phyloP scores from a whole-genome alignment of 1,140 invertebrate genomes.

The Polypedilum vanderplanki region DNA sequence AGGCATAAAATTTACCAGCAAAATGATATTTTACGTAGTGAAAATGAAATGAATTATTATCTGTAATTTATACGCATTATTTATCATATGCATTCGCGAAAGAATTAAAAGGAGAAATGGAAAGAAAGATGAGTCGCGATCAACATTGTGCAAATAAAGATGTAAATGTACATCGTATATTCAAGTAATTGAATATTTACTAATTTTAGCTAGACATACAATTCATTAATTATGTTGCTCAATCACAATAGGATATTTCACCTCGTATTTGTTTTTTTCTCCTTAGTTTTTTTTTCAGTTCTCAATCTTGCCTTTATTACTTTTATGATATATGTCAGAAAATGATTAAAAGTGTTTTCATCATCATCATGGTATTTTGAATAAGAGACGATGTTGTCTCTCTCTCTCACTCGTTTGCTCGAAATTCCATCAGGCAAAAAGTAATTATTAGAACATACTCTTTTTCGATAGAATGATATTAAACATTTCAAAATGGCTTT shows the following conservation, averaged over 20 bases:
- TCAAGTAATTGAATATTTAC: constrained; percentile 20
- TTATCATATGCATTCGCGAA: neutral
- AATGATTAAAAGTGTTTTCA: no score
- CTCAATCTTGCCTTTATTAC: neutral
- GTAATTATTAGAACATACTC: constrained; percentile 24
- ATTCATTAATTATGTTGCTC: constrained; percentile 25
- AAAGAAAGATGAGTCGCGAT: neutral
- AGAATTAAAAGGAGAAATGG: neutral
- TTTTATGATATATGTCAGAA: no score
- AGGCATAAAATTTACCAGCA: constrained; percentile 18
- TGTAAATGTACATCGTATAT: neutral
- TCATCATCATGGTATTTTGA: no score
- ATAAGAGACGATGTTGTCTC: no score
- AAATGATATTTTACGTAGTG: constrained; percentile 6
- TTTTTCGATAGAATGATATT: neutral
- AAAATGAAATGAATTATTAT: neutral
- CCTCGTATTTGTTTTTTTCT: neutral
- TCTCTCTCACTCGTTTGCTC: no score
- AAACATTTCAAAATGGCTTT: neutral
- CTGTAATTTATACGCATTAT: constrained; percentile 10
- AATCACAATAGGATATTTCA: constrained; percentile 23
- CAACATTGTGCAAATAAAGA: constrained; percentile 10
- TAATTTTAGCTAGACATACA: neutral
- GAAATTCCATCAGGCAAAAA: neutral
- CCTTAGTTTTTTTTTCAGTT: neutral